Percentiles rank a stretch among this genome's conserved stretches.
Conservation (phyloP, 1,140 invertebrate species). For the Cotesia glomerata region DNA sequence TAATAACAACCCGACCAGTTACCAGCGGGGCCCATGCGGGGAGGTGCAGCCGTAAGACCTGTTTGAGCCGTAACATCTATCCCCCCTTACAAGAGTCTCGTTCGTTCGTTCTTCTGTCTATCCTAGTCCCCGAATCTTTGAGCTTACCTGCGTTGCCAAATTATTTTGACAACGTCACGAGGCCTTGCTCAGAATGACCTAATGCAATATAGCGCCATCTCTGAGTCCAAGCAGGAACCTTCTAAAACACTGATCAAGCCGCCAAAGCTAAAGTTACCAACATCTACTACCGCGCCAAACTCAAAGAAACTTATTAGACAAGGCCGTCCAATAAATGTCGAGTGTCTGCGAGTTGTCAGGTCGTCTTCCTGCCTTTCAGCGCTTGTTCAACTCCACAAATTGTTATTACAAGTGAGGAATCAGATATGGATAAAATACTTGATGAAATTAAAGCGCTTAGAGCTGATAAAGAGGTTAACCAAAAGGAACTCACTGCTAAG, state of each 20-base stretch:
- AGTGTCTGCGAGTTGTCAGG: neutral
- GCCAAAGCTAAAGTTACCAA: neutral
- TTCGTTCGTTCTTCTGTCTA: too few species aligned
- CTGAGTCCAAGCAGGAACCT: neutral
- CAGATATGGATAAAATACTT: neutral
- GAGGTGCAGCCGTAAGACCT: too few species aligned
- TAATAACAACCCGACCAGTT: too few species aligned
- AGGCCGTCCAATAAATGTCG: neutral
- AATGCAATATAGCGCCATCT: neutral
- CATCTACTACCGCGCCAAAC: neutral
- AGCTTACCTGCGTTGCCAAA: too few species aligned
- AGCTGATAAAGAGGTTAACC: neutral
- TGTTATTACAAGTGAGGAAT: neutral
- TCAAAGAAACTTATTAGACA: neutral
- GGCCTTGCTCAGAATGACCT: too few species aligned
- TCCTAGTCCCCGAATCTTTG: too few species aligned
- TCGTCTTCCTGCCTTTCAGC: neutral
- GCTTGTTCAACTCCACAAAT: neutral
- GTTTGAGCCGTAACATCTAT: too few species aligned
- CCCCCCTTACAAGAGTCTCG: too few species aligned
- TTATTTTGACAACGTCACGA: too few species aligned
- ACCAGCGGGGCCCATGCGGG: too few species aligned
- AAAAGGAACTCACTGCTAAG: neutral
- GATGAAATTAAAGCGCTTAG: neutral
- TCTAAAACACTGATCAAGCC: neutral